Evolutionary conservation across 1,140 invertebrate species (phyloP).

Genomic region (Sycophaga agraensis): DNA sequence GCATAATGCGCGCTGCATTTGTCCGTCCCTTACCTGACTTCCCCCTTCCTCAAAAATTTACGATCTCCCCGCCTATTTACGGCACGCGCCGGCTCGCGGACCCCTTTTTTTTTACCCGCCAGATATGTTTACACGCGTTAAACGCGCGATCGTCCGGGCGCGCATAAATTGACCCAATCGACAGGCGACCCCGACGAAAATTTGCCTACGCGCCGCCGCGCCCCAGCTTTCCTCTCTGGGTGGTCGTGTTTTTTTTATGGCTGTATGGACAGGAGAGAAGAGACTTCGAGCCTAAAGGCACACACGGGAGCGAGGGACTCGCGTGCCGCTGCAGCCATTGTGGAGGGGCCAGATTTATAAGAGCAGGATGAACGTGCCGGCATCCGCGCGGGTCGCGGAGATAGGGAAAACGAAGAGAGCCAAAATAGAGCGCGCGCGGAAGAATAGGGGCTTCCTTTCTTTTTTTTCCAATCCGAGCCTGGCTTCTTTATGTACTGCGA

Average conservation of each 20-base stretch:
- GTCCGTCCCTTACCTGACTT: background rate
- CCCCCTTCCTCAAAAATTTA: constrained; percentile 7
- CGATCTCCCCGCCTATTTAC: constrained; percentile 17
- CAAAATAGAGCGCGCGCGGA: no score
- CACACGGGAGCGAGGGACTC: background rate
- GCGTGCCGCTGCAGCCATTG: background rate
- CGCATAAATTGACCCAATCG: constrained; percentile 22
- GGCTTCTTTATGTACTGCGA: no score
- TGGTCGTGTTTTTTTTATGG: background rate
- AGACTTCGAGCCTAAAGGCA: constrained; percentile 26
- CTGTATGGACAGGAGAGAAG: background rate
- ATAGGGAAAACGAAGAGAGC: no score
- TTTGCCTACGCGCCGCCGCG: constrained; percentile 4
- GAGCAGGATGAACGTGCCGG: no score
- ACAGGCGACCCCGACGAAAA: constrained; percentile 8
- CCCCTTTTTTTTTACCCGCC: background rate
- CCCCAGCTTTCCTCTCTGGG: background rate
- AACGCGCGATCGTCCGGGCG: background rate
- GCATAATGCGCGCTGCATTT: background rate
- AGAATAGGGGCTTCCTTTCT: no score
- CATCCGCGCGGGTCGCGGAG: no score
- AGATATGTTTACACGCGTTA: constrained; percentile 13
- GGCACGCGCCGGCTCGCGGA: background rate
- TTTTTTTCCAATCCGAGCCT: no score
- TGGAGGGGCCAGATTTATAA: background rate